phyloP scores from a whole-genome alignment of 2,888 invertebrate genomes.

The Yponomeuta malinellus region DNA sequence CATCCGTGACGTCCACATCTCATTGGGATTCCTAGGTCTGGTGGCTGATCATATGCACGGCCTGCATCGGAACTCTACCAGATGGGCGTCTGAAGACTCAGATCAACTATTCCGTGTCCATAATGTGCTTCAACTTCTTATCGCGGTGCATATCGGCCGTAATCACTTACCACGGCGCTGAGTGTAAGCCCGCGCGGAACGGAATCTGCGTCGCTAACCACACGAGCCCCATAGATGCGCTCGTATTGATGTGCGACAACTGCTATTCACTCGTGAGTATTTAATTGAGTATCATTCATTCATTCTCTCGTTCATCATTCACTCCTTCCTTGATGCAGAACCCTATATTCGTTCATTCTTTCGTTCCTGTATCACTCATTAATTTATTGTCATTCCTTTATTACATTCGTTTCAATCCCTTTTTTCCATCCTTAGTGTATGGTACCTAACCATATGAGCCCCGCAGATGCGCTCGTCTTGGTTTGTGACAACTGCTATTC shows the following conservation, averaged over 20 bases:
- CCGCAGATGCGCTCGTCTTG: conserved; percentile 96
- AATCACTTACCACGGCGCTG: conserved; percentile 89
- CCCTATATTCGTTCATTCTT: too few relatives aligned
- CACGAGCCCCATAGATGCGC: conserved; percentile 98
- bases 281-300: not conserved
- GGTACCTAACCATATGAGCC: conserved; percentile 93
- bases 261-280: conserved; percentile 95
- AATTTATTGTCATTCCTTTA: too few relatives aligned
- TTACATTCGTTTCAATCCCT: too few relatives aligned
- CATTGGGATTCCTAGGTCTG: conserved; percentile 78
- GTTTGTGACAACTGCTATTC: conserved; percentile 99
- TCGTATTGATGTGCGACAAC: conserved; percentile 97
- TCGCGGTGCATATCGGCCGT: conserved; percentile 94
- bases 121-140: conserved; percentile 94
- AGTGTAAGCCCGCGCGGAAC: conserved; percentile 86
- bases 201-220: conserved; percentile 99
- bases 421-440: too few relatives aligned
- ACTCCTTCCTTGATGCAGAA: too few relatives aligned
- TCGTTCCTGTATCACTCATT: too few relatives aligned
- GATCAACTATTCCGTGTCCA: conserved; percentile 86
- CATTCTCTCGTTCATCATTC: too few relatives aligned
- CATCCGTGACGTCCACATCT: not conserved
- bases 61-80: conserved; percentile 88
- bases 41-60: conserved; percentile 91
- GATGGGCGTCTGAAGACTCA: conserved; percentile 86